A percentile compares a stretch with the other conserved stretches of the same genome.
Evolutionary conservation across 64 coral and sea anemone genomes (phyloP).

Genomic region (Actinia tenebrosa): DNA sequence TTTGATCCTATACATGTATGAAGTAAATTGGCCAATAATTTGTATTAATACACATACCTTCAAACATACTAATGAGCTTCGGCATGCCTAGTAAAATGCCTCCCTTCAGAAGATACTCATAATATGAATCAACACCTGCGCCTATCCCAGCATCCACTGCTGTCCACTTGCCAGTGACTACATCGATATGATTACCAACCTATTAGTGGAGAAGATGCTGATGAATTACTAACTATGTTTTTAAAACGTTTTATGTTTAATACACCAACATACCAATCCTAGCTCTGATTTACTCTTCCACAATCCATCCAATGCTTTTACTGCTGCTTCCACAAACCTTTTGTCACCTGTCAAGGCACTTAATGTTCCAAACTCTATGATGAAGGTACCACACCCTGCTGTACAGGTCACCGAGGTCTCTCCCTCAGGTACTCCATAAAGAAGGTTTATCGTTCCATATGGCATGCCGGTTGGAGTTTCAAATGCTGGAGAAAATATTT

Average conservation of each 20-base stretch:
- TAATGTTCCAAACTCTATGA: conserved; percentile 96
- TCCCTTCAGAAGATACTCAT: conserved; percentile 95
- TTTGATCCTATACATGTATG: too few species aligned
- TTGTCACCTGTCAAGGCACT: conserved; percentile 90
- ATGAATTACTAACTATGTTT: background rate
- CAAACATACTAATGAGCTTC: conserved; percentile 73
- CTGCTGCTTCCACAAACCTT: conserved; percentile 71
- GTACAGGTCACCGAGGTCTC: conserved; percentile 97
- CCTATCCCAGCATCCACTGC: conserved; percentile 95
- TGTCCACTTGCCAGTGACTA: conserved; percentile 87
- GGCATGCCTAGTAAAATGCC: conserved; percentile 87
- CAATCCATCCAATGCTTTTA: conserved; percentile 79
- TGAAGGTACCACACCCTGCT: conserved; percentile 91
- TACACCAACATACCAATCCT: conserved; percentile 58
- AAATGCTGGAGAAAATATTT: conserved; percentile 51
- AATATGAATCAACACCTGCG: conserved; percentile 98
- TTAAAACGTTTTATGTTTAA: background rate
- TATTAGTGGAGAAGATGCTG: background rate
- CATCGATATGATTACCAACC: conserved; percentile 99
- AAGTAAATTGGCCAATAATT: too few species aligned
- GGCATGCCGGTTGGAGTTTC: conserved; percentile 93
- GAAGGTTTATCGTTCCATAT: conserved; percentile 95
- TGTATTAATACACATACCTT: conserved; percentile 44
- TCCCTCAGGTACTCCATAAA: conserved; percentile 81
- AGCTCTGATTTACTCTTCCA: conserved; percentile 90